Evolutionary conservation across 2,888 invertebrate species (phyloP).

Genomic region (Calameuta filiformis): DNA sequence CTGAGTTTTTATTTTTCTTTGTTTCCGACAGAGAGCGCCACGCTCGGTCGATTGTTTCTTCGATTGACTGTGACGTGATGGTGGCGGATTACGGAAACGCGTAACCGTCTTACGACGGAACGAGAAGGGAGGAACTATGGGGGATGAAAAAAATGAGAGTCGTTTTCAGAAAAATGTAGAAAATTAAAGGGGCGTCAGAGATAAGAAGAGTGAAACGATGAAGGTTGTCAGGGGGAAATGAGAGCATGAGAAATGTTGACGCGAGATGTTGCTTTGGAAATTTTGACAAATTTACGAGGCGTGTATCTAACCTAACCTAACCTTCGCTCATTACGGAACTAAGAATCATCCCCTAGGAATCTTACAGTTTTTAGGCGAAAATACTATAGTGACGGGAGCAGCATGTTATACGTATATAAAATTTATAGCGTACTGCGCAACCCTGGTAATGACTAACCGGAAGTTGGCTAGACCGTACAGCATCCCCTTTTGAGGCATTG

Average conservation of each 20-base stretch:
- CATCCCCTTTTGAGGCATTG: not conserved
- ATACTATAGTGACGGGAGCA: not conserved
- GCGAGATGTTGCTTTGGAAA: too few relatives aligned
- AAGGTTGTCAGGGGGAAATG: not conserved
- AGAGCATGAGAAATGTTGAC: not conserved
- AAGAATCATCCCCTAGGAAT: not conserved
- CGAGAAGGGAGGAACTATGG: not conserved
- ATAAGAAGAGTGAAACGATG: not conserved
- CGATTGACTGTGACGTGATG: not conserved
- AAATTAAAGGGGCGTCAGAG: not conserved
- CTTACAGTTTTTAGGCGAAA: not conserved
- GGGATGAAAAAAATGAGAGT: not conserved
- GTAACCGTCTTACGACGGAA: not conserved
- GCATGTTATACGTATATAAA: not conserved
- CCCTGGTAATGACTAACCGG: not conserved
- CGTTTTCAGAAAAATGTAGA: not conserved
- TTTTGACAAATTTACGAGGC: not conserved
- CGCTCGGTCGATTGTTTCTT: slow-evolving; percentile 27
- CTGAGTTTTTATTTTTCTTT: not conserved
- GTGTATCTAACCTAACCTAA: not conserved
- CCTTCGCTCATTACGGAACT: not conserved
- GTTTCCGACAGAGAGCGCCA: slow-evolving; percentile 12
- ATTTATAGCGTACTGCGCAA: not conserved
- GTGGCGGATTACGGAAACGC: not conserved
- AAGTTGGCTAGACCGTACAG: slow-evolving; percentile 1